phyloP scores from a whole-genome alignment of 2,113 vertebrate genomes.

The Serinus canaria region DNA sequence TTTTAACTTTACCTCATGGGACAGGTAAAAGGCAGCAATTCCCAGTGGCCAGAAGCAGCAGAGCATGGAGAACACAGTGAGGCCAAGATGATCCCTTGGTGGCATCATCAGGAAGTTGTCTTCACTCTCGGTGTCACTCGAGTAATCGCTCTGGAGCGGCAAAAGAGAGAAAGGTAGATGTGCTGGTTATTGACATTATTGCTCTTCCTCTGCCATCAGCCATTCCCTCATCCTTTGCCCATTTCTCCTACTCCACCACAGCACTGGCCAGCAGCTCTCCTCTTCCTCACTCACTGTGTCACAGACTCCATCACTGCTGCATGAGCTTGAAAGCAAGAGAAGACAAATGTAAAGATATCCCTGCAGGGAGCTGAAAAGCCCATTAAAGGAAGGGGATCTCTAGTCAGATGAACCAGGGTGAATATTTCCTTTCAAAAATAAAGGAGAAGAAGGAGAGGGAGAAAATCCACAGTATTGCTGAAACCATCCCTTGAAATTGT shows the following conservation, averaged over 20 bases:
- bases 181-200: background rate
- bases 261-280: background rate
- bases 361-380: background rate
- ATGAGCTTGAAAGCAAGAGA: background rate
- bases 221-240: background rate
- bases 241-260: background rate
- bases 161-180: background rate
- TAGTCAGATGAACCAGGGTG: background rate
- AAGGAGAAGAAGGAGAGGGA: background rate
- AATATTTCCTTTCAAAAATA: background rate
- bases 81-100: slow-evolving; percentile 88
- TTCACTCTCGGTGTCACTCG: slow-evolving; percentile 91
- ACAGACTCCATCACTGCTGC: background rate
- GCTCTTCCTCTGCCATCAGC: background rate
- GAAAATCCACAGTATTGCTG: background rate
- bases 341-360: background rate
- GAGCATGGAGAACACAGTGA: slow-evolving; percentile 97
- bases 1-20: slow-evolving; percentile 80
- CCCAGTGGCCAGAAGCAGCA: slow-evolving; percentile 97
- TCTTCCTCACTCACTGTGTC: background rate
- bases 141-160: slow-evolving; percentile 86
- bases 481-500: background rate
- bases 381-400: background rate
- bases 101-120: slow-evolving; percentile 94
- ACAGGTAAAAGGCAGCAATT: slow-evolving; percentile 93